These are phyloP conservation scores for Forbesichthys agassizii DNA, from an alignment of 2,113 vertebrate species.

Conservation along the genomic window DNA sequence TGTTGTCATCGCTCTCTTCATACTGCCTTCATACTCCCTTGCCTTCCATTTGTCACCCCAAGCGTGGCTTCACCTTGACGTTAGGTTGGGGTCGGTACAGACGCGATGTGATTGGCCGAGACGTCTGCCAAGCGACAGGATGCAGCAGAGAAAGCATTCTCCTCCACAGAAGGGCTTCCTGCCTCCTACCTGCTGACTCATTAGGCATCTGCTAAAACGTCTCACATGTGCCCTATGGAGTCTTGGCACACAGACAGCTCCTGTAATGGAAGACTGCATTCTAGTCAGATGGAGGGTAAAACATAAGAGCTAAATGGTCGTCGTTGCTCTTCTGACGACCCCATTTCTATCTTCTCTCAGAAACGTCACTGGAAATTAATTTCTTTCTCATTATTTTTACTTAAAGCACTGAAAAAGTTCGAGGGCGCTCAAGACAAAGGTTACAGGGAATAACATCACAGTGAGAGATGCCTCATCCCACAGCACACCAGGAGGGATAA, in stretches of 20 bases:
- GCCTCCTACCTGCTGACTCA: too few relatives aligned
- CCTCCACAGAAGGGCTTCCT: too few relatives aligned
- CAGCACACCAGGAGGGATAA: background rate
- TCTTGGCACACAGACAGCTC: background rate
- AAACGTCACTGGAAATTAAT: background rate
- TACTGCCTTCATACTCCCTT: background rate
- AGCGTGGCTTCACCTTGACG: background rate
- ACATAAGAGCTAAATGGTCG: too few relatives aligned
- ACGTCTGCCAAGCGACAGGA: background rate
- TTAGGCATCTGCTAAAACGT: too few relatives aligned
- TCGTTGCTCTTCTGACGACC: background rate
- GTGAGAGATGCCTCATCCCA: background rate
- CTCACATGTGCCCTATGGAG: background rate
- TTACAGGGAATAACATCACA: background rate
- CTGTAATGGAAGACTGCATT: background rate
- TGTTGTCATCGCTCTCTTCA: too few relatives aligned
- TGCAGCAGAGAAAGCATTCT: too few relatives aligned
- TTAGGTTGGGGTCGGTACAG: background rate
- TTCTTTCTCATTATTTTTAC: constrained; percentile 9
- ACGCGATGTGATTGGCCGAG: constrained; percentile 4
- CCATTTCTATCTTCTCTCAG: background rate
- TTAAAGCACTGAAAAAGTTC: constrained; percentile 1
- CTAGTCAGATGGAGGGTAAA: too few relatives aligned
- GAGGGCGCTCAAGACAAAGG: background rate
- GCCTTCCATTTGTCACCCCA: constrained; percentile 13